phyloP scores from a whole-genome alignment of 1,140 invertebrate species.

The Drosophila sucinea region DNA sequence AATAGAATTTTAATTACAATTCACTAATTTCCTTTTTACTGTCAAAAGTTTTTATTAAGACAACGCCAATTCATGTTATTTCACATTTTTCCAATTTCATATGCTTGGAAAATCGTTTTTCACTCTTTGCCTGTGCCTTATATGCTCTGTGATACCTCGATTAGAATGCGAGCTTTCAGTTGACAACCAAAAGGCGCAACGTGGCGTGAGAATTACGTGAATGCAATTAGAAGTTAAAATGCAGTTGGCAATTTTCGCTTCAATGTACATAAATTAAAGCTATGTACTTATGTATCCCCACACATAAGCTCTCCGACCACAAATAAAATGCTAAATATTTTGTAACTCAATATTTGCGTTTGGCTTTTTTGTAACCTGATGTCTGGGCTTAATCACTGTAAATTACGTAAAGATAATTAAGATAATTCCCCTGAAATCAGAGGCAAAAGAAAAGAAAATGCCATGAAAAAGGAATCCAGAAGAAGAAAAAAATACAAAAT shows the following conservation, averaged over 20 bases:
- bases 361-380: slow-evolving; percentile 37
- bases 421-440: slow-evolving; percentile 57
- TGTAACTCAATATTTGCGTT: slow-evolving; percentile 34
- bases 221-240: slow-evolving; percentile 60
- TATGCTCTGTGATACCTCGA: slow-evolving; percentile 11
- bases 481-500: background rate
- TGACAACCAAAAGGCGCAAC: slow-evolving; percentile 65
- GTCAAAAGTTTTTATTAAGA: no score
- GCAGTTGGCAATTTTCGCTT: slow-evolving; percentile 23
- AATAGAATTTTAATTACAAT: no score
- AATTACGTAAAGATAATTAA: slow-evolving; percentile 82
- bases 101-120: background rate
- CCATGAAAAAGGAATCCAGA: slow-evolving; percentile 18
- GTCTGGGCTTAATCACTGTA: slow-evolving; percentile 70
- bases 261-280: slow-evolving; percentile 40
- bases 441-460: slow-evolving; percentile 46
- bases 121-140: background rate
- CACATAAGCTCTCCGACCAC: slow-evolving; percentile 26
- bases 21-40: no score
- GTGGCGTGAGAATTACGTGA: slow-evolving; percentile 59
- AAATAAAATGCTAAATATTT: slow-evolving; percentile 30
- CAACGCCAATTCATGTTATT: no score
- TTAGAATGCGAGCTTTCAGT: slow-evolving; percentile 36
- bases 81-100: no score
- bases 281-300: slow-evolving; percentile 16